These are phyloP conservation scores for Lithophane semibrunnea DNA, from an alignment of 2,888 invertebrate genomes.

Conservation along the genomic window DNA sequence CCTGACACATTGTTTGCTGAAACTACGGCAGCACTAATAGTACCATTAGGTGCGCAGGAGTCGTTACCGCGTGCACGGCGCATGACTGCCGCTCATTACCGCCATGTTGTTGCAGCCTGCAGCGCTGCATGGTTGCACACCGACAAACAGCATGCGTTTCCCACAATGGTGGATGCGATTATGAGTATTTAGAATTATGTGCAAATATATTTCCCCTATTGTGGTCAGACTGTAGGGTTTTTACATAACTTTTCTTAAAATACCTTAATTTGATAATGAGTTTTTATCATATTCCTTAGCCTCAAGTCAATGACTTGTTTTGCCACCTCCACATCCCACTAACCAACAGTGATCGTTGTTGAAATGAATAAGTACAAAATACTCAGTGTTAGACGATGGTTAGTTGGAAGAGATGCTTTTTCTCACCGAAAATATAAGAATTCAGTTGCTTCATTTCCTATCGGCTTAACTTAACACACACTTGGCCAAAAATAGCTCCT, in stretches of 20 bases:
- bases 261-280: not conserved
- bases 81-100: conserved; percentile 50
- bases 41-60: conserved; percentile 38
- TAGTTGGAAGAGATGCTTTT: not conserved
- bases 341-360: not conserved
- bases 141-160: conserved; percentile 23
- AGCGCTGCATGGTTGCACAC: conserved; percentile 42
- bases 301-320: not conserved
- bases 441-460: conserved; percentile 22
- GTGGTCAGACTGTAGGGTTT: not conserved
- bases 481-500: conserved; percentile 40
- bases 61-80: conserved; percentile 36
- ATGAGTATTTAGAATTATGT: conserved; percentile 4
- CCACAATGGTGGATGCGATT: conserved; percentile 30
- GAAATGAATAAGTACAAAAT: not conserved
- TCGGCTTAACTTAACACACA: conserved; percentile 25
- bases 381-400: not conserved
- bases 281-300: not conserved
- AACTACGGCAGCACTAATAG: conserved; percentile 36
- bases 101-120: conserved; percentile 53
- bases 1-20: conserved; percentile 32
- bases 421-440: not conserved
- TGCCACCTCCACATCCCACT: not conserved
- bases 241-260: not conserved
- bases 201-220: not conserved